Evolutionary conservation across 2,888 invertebrate species (phyloP), one percentile per base, ranked within the genome.

Genomic region (Dicroscelio sp.): DNA sequence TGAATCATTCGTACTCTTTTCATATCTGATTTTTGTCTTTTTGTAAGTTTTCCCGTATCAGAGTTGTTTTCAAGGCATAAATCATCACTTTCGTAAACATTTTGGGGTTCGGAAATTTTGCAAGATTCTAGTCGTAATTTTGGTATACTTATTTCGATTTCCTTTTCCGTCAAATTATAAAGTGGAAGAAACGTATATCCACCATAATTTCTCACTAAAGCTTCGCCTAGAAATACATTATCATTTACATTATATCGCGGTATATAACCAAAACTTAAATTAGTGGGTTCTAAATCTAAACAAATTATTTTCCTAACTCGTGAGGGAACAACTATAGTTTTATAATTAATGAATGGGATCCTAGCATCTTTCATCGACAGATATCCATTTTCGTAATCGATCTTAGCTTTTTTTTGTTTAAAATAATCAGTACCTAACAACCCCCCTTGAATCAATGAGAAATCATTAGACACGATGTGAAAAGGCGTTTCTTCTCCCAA

Each of bases 201-300:
- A 20, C 90, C 35, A 3, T 38, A 20, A 23, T 91, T 91, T 6
- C 78, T 67, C 2, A 93, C 86, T 0, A 91, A 14, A 0, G 91
- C 82, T 27, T 90, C 52, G 0, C 90, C 90, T 12, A 90, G 10
- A 30, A 83, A 88, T 33, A 91, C 52, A 6, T 89, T 90, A 14
- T 86, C 43, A 4, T 67, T 31, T 4, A 90, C 20, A 0, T 52
- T n/a, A 33, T 87, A 27, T 73, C 43, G 27, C 0, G 87, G 86
- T 20, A 93, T 0, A 52, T 90, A 93, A 12, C 90, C 92, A 30
- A 58, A 31, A 33, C 88, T 75, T 5, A 89, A n/a, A 38, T 88
- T 63, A 0, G 86, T 75, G 5, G 90, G 79, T 2, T 75, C 38
- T 12, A 93, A 55, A 14, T 82, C 75, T 0, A 88, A 69, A 30